These are phyloP conservation scores for Aricia agestis DNA, from an alignment of 1,140 invertebrate species.

Conservation along the genomic window DNA sequence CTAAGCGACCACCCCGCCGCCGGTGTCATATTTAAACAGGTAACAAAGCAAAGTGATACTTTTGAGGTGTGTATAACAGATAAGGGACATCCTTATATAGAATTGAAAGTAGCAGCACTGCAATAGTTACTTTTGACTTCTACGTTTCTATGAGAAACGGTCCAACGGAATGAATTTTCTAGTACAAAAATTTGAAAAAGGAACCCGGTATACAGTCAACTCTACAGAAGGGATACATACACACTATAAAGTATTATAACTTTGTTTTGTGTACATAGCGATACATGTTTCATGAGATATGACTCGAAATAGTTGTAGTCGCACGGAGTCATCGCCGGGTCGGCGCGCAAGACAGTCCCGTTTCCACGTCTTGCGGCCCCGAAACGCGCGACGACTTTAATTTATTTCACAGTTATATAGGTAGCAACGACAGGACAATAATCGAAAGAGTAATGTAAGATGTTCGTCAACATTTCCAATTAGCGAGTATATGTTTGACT, in stretches of 20 bases:
- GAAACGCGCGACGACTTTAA: background rate
- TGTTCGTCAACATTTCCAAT: background rate
- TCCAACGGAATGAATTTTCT: too few relatives aligned
- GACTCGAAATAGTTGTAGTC: slow-evolving; percentile 6
- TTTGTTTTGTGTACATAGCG: background rate
- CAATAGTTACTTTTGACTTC: too few relatives aligned
- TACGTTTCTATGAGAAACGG: too few relatives aligned
- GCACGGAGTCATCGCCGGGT: background rate
- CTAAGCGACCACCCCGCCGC: slow-evolving; percentile 71
- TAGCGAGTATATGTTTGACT: background rate
- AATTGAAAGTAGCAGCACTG: too few relatives aligned
- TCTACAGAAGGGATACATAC: too few relatives aligned
- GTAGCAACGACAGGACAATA: slow-evolving; percentile 19
- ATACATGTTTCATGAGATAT: background rate
- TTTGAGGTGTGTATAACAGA: too few relatives aligned
- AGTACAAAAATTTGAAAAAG: too few relatives aligned
- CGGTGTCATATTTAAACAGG: background rate
- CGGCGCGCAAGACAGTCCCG: background rate
- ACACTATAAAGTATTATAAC: too few relatives aligned
- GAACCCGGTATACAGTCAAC: too few relatives aligned
- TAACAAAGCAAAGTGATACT: background rate
- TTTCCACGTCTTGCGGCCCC: background rate
- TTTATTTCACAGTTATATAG: slow-evolving; percentile 14
- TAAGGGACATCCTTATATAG: too few relatives aligned
- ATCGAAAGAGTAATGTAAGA: slow-evolving; percentile 15